Base-by-base conservation (phyloP, 2,113 vertebrate species). In the Nicator chloris region DNA sequence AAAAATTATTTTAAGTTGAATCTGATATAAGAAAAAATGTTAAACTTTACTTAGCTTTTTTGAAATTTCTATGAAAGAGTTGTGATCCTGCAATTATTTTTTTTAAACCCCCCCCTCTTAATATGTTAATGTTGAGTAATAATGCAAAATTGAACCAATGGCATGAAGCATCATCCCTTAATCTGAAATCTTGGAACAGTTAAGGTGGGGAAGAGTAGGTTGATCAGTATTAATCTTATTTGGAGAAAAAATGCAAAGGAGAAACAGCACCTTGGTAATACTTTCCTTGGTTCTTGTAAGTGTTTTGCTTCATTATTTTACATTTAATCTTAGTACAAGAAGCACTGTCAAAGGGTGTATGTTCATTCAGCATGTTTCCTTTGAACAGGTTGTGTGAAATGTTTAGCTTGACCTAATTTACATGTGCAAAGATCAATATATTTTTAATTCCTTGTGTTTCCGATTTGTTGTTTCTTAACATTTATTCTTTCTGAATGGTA, bases 321-420 rank as follows among this genome's bases (percentile, higher is more conserved):
- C 15, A 56, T 84, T 66, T 84, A 89, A 8, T 72, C 42, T 39
- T 61, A 39, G 23, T 71, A 86, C 69, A 94, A 59, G 2, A 13
- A 88, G 31, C 77, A 49, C n/a, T 88, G 6, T 60, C 13, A 73
- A 84, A 95, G 33, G 60, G 53, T 93, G 49, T 89, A 13, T 73
- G 27, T 92, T 89, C 83, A 78, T 47, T 92, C 61, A 93, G 79
- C 69, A 69, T 37, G 63, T 93, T 94, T 94, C 30, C 56, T 86
- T 90, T 84, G 49, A 94, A 86, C 54, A 79, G 84, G 60, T 90
- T 91, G 49, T 91, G 90, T 95, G 80, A 85, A 92, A 57, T 87
- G 54, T 88, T 97, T 76, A 61, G 78, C 54, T 95, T 76, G 31
- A 42, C 30, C 44, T 92, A 40, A 89, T 95, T 95, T 87, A 45